Evolutionary conservation across 2,888 invertebrate genomes (phyloP), one percentile per base, ranked within the genome.

Genomic region (Meta bourneti): DNA sequence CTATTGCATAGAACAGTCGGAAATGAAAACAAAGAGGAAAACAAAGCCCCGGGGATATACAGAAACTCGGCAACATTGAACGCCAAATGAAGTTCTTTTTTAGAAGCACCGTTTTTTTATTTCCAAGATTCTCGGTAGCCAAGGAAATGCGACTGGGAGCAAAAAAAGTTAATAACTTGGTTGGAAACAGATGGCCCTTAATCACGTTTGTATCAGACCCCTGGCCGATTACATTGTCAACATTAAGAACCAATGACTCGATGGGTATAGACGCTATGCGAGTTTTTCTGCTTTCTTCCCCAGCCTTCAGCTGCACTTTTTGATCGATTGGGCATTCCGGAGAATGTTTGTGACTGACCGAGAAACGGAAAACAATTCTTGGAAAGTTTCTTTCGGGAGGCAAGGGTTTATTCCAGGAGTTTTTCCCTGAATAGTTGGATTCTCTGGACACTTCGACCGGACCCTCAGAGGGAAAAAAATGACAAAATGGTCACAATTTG

Each of bases 241-340:
- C 79, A 87, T 87, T 87, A 87, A 79, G 87, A 87, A 79, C 79
- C 87, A 87, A 87, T 87, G 79, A 87, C 79, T 87, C 52, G 71
- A 87, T 87, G 54, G 86, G 71, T 70, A 71, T 79, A 16, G 48
- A 77, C n/a, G 49, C 51, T n/a, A 77, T 51, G 78, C 13, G 77
- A 74, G 11, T 78, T 85, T 78, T 78, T 85, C 7, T 20, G 75
- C 49, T 69, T 51, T 52, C 51, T 61, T n/a, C n/a, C 19, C 20
- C 54, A n/a, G 70, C 48, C 85, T 78, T 75, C 77, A 77, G 85
- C 69, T 20, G 78, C 77, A 69, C 69, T 85, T 77, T 85, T 85
- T 85, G 85, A 85, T 85, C 85, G 85, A 85, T 85, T 48, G 85
- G 85, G 85, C 77, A 78, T 85, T 85, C 78, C 69, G 49, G 16